phyloP scores from a whole-genome alignment of 2,113 vertebrate genomes.

The Scatophagus argus region DNA sequence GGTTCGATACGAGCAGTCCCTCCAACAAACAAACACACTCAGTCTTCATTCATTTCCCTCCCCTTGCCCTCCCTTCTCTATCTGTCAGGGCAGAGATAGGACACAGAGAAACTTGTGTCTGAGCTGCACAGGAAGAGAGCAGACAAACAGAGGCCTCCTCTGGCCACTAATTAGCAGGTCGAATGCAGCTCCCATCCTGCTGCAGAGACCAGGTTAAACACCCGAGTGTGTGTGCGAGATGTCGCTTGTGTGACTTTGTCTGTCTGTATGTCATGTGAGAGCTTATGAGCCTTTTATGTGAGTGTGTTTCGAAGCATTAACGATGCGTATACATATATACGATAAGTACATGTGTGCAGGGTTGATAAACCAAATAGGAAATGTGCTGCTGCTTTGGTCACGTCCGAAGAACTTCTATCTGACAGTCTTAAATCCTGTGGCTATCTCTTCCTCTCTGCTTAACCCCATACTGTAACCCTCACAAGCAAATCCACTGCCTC shows the following conservation, averaged over 20 bases:
- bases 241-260: no score
- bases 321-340: not conserved
- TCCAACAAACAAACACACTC: constrained; percentile 61
- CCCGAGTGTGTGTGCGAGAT: constrained; percentile 10
- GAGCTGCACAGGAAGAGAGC: constrained; percentile 80
- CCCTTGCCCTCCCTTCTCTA: constrained; percentile 47
- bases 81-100: constrained; percentile 76
- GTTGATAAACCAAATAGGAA: constrained; percentile 59
- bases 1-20: constrained; percentile 19
- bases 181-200: constrained; percentile 62
- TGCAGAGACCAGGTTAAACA: constrained; percentile 68
- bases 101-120: constrained; percentile 83
- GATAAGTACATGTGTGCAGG: not conserved
- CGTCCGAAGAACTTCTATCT: constrained; percentile 45
- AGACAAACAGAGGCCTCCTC: constrained; percentile 81
- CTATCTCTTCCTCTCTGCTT: constrained; percentile 15
- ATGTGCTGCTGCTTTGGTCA: constrained; percentile 38
- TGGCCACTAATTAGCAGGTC: constrained; percentile 82
- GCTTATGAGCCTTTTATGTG: constrained; percentile 8
- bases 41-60: constrained; percentile 64
- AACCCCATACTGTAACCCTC: not conserved
- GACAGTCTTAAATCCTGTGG: constrained; percentile 12
- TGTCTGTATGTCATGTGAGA: constrained; percentile 37
- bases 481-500: not conserved
- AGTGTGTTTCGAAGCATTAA: not conserved